phyloP scores from a whole-genome alignment of 2,888 invertebrate species.

The Andricus quercusramuli region DNA sequence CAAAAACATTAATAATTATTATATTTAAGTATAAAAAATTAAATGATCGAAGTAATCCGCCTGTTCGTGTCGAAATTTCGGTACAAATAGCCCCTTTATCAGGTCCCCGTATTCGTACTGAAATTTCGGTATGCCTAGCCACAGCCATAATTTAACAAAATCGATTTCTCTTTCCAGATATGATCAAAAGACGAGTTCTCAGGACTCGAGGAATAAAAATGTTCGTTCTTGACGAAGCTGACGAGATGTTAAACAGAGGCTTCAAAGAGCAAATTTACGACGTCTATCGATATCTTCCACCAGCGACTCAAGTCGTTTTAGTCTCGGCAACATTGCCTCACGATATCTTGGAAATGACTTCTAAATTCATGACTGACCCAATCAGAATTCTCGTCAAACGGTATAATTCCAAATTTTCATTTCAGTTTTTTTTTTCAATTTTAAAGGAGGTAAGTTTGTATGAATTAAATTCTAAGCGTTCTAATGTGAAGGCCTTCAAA shows the following conservation, averaged over 20 bases:
- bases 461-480: too few relatives aligned
- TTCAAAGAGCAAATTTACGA: slow-evolving; percentile 99
- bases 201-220: slow-evolving; percentile 96
- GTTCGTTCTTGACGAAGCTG: slow-evolving; percentile 98
- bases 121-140: accelerated
- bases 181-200: slow-evolving; percentile 92
- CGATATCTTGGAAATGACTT: slow-evolving; percentile 99
- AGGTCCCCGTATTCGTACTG: too few relatives aligned
- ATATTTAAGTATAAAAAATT: too few relatives aligned
- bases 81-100: too few relatives aligned
- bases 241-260: slow-evolving; percentile 99
- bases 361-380: slow-evolving; percentile 99
- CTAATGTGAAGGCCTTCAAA: too few relatives aligned
- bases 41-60: too few relatives aligned
- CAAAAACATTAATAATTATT: too few relatives aligned
- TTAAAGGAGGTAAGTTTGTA: too few relatives aligned
- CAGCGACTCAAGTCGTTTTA: slow-evolving; percentile 97
- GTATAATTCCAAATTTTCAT: slow-evolving; percentile 79
- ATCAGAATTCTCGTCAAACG: slow-evolving; percentile 99
- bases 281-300: slow-evolving; percentile 98
- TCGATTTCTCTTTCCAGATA: slow-evolving; percentile 83
- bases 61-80: too few relatives aligned
- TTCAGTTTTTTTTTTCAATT: too few relatives aligned
- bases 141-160: background rate
- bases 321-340: slow-evolving; percentile 99